phyloP scores from a whole-genome alignment of 2,888 invertebrate genomes.

The Cataglyphis livida region DNA sequence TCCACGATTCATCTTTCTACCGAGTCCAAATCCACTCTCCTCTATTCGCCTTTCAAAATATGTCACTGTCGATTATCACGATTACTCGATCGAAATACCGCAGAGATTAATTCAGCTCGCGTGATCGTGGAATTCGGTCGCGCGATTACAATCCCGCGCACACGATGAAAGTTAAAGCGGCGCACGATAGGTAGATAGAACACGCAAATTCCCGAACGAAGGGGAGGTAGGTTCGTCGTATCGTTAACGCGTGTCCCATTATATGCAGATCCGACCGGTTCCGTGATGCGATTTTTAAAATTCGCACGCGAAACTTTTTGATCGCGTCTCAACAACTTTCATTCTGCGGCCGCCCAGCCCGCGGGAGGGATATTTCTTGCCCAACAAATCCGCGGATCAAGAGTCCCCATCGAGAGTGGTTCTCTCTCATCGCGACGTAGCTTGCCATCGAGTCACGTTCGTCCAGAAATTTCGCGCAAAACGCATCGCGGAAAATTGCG shows the following conservation, averaged over 20 bases:
- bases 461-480: neutral
- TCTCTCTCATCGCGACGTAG: neutral
- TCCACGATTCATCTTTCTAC: neutral
- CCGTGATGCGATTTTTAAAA: slow-evolving; percentile 42
- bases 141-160: slow-evolving; percentile 10
- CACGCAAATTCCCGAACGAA: slow-evolving; percentile 22
- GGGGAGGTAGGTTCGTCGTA: slow-evolving; percentile 19
- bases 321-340: slow-evolving; percentile 14
- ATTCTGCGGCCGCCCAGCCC: neutral
- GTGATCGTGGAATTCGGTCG: neutral
- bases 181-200: neutral
- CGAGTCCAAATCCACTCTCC: neutral
- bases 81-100: slow-evolving; percentile 10
- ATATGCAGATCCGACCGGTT: slow-evolving; percentile 47
- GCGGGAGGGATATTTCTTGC: neutral
- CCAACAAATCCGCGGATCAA: slow-evolving; percentile 33
- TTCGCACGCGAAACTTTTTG: slow-evolving; percentile 43
- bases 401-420: slow-evolving; percentile 5
- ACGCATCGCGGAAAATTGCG: slow-evolving; percentile 40
- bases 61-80: slow-evolving; percentile 6
- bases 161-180: neutral
- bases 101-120: slow-evolving; percentile 31
- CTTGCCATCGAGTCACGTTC: neutral
- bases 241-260: slow-evolving; percentile 55
- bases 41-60: neutral